Percentiles rank a stretch among this genome's conserved stretches.
Conservation (phyloP, 1,140 invertebrate genomes). For the Penaeus indicus region DNA sequence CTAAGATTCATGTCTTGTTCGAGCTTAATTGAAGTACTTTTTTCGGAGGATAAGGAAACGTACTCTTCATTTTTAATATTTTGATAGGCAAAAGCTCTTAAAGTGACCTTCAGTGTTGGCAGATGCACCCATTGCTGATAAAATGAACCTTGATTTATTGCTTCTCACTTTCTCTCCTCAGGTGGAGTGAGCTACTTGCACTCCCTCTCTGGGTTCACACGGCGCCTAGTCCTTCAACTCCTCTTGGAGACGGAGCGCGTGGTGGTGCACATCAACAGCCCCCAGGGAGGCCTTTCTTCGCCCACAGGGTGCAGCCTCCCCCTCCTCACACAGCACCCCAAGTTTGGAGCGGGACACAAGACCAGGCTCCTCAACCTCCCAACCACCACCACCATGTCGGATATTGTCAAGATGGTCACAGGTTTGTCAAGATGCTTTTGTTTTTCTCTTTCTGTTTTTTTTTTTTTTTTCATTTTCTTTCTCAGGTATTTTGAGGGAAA, state of each 20-base stretch:
- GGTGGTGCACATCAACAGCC: constrained; percentile 75
- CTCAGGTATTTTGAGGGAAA: too few species aligned
- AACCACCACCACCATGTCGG: constrained; percentile 79
- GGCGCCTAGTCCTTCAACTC: constrained; percentile 83
- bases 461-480: background rate
- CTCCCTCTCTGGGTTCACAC: constrained; percentile 87
- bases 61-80: too few species aligned
- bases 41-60: too few species aligned
- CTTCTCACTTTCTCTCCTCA: constrained; percentile 48
- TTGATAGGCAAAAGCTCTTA: too few species aligned
- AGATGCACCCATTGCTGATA: too few species aligned
- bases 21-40: too few species aligned
- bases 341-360: constrained; percentile 63
- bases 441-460: background rate
- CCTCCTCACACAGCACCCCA: constrained; percentile 58
- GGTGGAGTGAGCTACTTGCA: constrained; percentile 73
- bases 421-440: constrained; percentile 69
- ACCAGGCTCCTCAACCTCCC: constrained; percentile 78
- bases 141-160: background rate
- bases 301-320: constrained; percentile 53
- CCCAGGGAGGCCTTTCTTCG: constrained; percentile 69
- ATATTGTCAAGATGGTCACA: constrained; percentile 75
- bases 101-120: too few species aligned
- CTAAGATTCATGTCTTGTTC: background rate
- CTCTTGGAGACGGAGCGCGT: constrained; percentile 79